These are phyloP conservation scores for Diacarnus erythraeanus DNA, from an alignment of 37 sponge, comb jelly and placozoan genomes.

Conservation along the genomic window DNA sequence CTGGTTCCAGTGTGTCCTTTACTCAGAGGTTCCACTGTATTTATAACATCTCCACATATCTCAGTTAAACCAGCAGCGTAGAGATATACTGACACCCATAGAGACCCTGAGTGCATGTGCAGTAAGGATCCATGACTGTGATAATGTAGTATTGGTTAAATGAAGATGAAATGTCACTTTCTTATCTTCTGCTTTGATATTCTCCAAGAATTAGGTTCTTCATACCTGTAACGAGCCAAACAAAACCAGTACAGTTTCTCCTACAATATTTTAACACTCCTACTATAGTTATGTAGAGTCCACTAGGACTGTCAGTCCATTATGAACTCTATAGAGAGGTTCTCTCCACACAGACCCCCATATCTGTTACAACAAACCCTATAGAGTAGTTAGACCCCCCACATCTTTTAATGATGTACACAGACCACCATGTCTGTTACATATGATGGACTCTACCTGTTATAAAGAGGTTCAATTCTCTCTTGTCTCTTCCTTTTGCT, in stretches of 20 bases:
- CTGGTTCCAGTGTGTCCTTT: too few species aligned
- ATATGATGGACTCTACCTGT: slow-evolving; percentile 56
- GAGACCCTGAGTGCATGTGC: too few species aligned
- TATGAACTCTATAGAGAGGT: not conserved
- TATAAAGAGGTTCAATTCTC: slow-evolving; percentile 92
- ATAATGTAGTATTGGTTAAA: not conserved
- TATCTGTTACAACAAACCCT: too few species aligned
- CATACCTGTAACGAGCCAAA: slow-evolving; percentile 57
- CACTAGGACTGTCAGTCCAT: not conserved
- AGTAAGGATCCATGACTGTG: too few species aligned
- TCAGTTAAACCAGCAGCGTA: too few species aligned
- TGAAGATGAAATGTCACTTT: too few species aligned
- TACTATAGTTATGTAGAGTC: too few species aligned
- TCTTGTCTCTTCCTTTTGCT: slow-evolving; percentile 95
- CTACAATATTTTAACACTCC: not conserved
- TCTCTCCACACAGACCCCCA: too few species aligned
- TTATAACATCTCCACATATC: too few species aligned
- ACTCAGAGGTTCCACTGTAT: too few species aligned
- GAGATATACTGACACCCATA: too few species aligned
- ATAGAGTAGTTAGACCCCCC: not conserved
- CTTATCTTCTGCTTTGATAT: slow-evolving; percentile 88
- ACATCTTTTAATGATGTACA: not conserved
- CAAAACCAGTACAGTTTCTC: not conserved
- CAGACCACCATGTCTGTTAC: not conserved
- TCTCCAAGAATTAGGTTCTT: slow-evolving; percentile 97